Percentiles rank a stretch among this genome's conserved stretches.
Evolutionary conservation across 2,888 invertebrate species (phyloP).

Genomic region (Melitaea athalia): DNA sequence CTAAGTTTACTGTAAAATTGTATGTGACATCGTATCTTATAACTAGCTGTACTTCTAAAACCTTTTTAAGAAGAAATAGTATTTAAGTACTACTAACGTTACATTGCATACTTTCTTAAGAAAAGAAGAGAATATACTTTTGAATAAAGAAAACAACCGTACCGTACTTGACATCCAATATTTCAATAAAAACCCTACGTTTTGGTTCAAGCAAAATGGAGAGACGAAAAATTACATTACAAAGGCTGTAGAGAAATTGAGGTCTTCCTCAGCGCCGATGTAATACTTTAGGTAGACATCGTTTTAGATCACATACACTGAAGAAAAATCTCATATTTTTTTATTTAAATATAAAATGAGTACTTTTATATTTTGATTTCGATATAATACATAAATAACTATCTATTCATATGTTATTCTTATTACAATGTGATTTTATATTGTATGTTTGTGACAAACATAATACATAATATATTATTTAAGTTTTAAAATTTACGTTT

Average conservation of each 20-base stretch:
- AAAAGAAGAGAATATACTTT: constrained; percentile 58
- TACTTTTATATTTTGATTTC: too few relatives aligned
- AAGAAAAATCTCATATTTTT: constrained; percentile 27
- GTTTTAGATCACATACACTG: constrained; percentile 39
- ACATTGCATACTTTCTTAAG: neutral
- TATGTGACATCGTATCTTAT: too few relatives aligned
- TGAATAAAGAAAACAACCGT: constrained; percentile 73
- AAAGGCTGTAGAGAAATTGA: constrained; percentile 69
- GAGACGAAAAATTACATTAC: constrained; percentile 78
- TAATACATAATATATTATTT: too few relatives aligned
- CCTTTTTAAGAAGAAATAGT: neutral
- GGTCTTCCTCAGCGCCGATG: constrained; percentile 54
- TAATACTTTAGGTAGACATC: constrained; percentile 48
- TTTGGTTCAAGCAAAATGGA: constrained; percentile 72
- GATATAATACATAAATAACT: too few relatives aligned
- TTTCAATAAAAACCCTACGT: constrained; percentile 75
- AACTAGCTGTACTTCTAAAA: too few relatives aligned
- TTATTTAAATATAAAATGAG: neutral
- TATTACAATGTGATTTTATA: too few relatives aligned
- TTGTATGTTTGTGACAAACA: too few relatives aligned
- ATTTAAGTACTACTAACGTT: neutral
- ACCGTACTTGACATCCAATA: constrained; percentile 79
- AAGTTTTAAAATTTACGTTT: too few relatives aligned
- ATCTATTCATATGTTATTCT: too few relatives aligned
- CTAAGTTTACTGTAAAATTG: too few relatives aligned